phyloP scores from a whole-genome alignment of 2,888 invertebrate genomes.

The Melanophora roralis region DNA sequence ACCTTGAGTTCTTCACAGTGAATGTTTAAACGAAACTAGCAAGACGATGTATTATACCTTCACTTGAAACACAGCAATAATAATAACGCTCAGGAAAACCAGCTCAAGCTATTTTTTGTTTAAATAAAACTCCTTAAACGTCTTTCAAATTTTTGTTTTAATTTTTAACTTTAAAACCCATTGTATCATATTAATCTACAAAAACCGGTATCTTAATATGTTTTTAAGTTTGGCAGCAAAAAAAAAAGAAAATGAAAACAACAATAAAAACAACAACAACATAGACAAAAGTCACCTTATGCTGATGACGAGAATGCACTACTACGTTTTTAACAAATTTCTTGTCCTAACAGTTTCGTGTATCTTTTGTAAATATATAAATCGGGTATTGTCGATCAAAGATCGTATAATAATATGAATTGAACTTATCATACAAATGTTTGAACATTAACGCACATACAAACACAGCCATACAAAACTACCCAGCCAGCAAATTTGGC shows the following conservation, averaged over 20 bases:
- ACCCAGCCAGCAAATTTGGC: slow-evolving; percentile 35
- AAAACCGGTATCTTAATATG: slow-evolving; percentile 57
- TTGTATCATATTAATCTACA: slow-evolving; percentile 10
- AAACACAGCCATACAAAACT: background rate
- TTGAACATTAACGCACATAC: background rate
- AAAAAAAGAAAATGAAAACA: slow-evolving; percentile 5
- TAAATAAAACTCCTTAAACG: background rate
- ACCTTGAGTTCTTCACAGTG: too few relatives aligned
- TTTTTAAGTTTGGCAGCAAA: slow-evolving; percentile 45
- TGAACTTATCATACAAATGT: slow-evolving; percentile 4
- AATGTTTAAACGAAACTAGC: too few relatives aligned
- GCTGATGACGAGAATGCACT: slow-evolving; percentile 12
- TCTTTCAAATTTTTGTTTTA: background rate
- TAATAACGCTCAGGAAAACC: too few relatives aligned
- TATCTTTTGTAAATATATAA: background rate
- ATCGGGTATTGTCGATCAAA: background rate
- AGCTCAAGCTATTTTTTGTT: too few relatives aligned
- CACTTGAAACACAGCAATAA: too few relatives aligned
- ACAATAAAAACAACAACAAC: slow-evolving; percentile 2
- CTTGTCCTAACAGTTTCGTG: background rate
- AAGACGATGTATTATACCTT: too few relatives aligned
- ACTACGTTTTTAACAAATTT: background rate
- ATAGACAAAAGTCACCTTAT: slow-evolving; percentile 53
- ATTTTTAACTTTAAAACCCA: background rate
- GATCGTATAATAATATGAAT: slow-evolving; percentile 2